These are phyloP conservation scores for Dendropsophus ebraccatus DNA, from an alignment of 2,113 vertebrate species.

Conservation along the genomic window DNA sequence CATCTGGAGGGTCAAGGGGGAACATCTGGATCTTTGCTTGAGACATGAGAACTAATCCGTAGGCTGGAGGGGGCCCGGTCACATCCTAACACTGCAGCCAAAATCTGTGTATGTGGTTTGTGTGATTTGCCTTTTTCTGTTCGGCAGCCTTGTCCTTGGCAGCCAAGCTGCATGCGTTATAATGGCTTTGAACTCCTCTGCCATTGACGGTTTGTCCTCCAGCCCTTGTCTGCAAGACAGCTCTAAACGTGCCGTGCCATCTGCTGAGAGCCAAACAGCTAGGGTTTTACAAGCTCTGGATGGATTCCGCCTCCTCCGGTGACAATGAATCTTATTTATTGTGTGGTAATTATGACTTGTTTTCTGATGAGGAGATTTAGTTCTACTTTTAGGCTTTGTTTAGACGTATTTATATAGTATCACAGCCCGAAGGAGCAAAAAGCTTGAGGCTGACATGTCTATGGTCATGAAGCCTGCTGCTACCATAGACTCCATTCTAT, in stretches of 20 bases:
- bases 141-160: slow-evolving; percentile 46
- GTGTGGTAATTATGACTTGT: not conserved
- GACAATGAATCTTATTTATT: not conserved
- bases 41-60: slow-evolving; percentile 59
- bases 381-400: not conserved
- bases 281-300: not conserved
- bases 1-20: slow-evolving; percentile 52
- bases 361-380: not conserved
- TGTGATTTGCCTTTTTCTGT: slow-evolving; percentile 35
- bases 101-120: not conserved
- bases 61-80: slow-evolving; percentile 31
- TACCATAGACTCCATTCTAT: not conserved
- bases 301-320: not conserved
- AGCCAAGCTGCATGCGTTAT: slow-evolving; percentile 18
- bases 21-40: slow-evolving; percentile 48
- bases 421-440: not conserved
- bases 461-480: not conserved
- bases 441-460: not conserved
- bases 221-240: slow-evolving; percentile 17
- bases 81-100: slow-evolving; percentile 25
- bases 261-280: slow-evolving; percentile 6
- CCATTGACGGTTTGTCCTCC: slow-evolving; percentile 47
- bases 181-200: slow-evolving; percentile 43
- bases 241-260: slow-evolving; percentile 3
- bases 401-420: not conserved